Evolutionary conservation across 2,113 vertebrate genomes (phyloP).

Genomic region (Ceuthmochares aereus): DNA sequence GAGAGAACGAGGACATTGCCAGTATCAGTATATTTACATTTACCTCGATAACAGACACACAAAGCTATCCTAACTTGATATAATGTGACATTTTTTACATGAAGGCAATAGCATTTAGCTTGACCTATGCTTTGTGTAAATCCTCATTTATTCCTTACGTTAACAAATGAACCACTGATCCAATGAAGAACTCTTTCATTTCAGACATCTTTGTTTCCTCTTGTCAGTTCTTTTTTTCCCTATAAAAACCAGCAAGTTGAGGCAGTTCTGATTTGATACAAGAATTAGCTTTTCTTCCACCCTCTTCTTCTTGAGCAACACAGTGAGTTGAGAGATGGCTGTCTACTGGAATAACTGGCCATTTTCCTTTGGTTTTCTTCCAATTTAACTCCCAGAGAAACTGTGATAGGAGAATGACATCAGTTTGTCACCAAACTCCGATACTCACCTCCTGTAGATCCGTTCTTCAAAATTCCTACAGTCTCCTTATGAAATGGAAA

Average conservation of each 20-base stretch:
- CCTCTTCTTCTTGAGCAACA: background rate
- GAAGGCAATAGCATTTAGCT: background rate
- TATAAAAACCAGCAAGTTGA: background rate
- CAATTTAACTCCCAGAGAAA: background rate
- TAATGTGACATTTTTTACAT: background rate
- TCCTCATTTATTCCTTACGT: background rate
- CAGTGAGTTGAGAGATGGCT: background rate
- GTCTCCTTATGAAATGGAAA: background rate
- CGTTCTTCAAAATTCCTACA: background rate
- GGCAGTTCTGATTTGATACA: background rate
- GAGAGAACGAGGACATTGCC: background rate
- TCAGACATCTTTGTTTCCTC: background rate
- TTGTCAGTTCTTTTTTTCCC: background rate
- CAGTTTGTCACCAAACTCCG: background rate
- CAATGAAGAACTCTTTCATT: background rate
- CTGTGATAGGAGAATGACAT: background rate
- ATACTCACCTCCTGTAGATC: background rate
- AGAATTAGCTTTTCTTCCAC: background rate
- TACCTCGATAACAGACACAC: background rate
- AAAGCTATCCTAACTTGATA: background rate
- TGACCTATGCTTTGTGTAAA: background rate
- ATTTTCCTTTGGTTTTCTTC: background rate
- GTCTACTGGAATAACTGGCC: background rate
- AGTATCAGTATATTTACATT: background rate
- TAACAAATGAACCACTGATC: background rate